A percentile compares a stretch with the other conserved stretches of the same genome.
These are phyloP conservation scores for Prorops nasuta DNA, from an alignment of 1,140 invertebrate genomes.

Conservation along the genomic window DNA sequence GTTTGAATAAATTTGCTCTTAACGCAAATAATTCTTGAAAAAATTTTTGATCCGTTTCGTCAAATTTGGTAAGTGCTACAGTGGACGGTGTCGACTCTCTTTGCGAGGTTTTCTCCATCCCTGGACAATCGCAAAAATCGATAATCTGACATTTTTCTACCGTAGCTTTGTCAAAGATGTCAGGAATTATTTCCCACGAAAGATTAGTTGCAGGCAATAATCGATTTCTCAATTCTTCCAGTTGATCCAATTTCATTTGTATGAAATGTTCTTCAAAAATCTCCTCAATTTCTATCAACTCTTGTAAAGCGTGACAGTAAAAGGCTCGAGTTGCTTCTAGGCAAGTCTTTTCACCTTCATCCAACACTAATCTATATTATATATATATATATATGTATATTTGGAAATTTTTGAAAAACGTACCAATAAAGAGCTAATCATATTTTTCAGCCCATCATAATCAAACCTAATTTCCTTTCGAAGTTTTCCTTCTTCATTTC, in stretches of 20 bases:
- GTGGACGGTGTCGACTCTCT: neutral
- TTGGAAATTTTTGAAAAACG: no score
- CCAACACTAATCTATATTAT: no score
- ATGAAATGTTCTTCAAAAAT: conserved; percentile 8
- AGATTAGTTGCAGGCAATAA: conserved; percentile 2
- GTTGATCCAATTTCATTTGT: conserved; percentile 7
- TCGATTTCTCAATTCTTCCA: neutral
- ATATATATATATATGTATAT: no score
- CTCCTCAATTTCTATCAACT: conserved; percentile 12
- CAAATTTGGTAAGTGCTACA: conserved; percentile 20
- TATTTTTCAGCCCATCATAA: no score
- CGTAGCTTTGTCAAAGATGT: neutral
- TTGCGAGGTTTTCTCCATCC: conserved; percentile 12
- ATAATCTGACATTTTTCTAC: conserved; percentile 14
- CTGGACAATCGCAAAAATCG: conserved; percentile 3
- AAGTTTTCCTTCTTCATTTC: neutral
- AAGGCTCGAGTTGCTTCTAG: conserved; percentile 4
- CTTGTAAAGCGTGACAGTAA: conserved; percentile 5
- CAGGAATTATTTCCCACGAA: neutral
- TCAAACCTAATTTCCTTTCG: neutral
- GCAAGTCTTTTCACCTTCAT: neutral
- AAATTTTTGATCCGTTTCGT: conserved; percentile 20
- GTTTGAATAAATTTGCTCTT: conserved; percentile 14
- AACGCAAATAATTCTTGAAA: conserved; percentile 17
- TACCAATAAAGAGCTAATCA: no score